phyloP scores from a whole-genome alignment of 2,888 invertebrate species.

The Aphodius granarius region DNA sequence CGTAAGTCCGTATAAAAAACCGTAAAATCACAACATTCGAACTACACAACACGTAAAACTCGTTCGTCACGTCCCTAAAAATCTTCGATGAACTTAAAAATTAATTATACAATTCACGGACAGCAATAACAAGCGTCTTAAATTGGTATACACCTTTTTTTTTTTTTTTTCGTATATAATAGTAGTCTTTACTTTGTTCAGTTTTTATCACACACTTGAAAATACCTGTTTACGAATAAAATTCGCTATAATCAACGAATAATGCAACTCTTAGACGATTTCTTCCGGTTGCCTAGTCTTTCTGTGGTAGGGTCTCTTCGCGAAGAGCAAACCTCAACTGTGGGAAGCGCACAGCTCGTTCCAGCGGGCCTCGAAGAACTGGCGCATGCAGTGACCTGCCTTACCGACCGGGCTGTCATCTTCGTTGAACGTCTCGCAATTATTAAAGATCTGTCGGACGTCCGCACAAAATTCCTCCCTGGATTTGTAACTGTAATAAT shows the following conservation, averaged over 20 bases:
- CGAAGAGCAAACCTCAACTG: slow-evolving; percentile 51
- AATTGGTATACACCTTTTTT: slow-evolving; percentile 30
- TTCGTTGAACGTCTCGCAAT: slow-evolving; percentile 98
- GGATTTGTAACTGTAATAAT: slow-evolving; percentile 78
- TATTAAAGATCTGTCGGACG: slow-evolving; percentile 92
- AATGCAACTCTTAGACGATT: slow-evolving; percentile 25
- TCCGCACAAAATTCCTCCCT: slow-evolving; percentile 92
- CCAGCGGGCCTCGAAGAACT: slow-evolving; percentile 92
- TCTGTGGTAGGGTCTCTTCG: slow-evolving; percentile 40
- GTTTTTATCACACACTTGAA: slow-evolving; percentile 47
- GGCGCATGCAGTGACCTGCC: slow-evolving; percentile 91
- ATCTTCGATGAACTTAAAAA: slow-evolving; percentile 31
- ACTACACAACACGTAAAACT: slow-evolving; percentile 29
- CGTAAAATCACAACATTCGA: slow-evolving; percentile 31
- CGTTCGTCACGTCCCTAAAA: slow-evolving; percentile 23
- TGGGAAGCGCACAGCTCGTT: slow-evolving; percentile 63
- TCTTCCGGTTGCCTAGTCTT: slow-evolving; percentile 35
- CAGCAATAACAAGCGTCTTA: slow-evolving; percentile 44
- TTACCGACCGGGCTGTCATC: slow-evolving; percentile 97
- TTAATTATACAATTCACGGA: slow-evolving; percentile 42
- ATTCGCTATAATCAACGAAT: too few species aligned
- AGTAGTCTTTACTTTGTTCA: slow-evolving; percentile 24
- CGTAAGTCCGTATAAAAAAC: slow-evolving; percentile 29
- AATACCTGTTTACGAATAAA: too few species aligned
- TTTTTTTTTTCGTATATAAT: slow-evolving; percentile 20